Evolutionary conservation across 2,113 vertebrate genomes (phyloP).

Genomic region (Chaetops frenatus): DNA sequence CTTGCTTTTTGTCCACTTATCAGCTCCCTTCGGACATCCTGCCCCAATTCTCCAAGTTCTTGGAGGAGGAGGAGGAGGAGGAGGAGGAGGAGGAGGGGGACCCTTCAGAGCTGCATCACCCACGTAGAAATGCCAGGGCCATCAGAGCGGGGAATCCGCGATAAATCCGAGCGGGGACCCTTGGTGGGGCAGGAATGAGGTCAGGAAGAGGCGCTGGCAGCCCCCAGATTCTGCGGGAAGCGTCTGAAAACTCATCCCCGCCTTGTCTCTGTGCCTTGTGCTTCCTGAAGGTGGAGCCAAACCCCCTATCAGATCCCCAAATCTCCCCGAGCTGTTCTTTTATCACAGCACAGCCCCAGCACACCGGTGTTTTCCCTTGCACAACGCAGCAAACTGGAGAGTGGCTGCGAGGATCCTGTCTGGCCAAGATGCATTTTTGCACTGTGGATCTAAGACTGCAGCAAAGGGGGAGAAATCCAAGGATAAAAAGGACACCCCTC

Average conservation of each 20-base stretch:
- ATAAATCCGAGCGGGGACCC: not conserved
- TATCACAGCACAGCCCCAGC: not conserved
- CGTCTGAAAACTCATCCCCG: not conserved
- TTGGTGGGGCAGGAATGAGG: not conserved
- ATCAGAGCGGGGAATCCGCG: not conserved
- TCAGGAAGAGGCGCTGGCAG: not conserved
- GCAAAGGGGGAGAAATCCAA: conserved; percentile 24
- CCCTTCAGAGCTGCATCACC: not conserved
- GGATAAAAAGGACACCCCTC: conserved; percentile 4
- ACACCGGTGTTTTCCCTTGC: not conserved
- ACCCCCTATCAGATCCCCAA: conserved; percentile 38
- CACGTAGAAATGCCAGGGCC: not conserved
- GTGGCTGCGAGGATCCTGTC: conserved; percentile 10
- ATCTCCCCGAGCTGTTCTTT: not conserved
- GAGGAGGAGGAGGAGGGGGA: not conserved
- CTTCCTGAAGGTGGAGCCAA: conserved; percentile 73
- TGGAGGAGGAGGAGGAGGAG: not conserved
- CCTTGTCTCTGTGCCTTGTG: not conserved
- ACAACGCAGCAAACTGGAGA: not conserved
- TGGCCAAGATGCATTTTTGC: conserved; percentile 13
- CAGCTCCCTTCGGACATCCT: not conserved
- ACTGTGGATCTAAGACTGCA: not conserved
- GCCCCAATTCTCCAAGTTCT: not conserved
- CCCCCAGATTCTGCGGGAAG: not conserved
- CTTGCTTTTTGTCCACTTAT: not conserved